These are phyloP conservation scores for Pterocles burchelli DNA, from an alignment of 2,113 vertebrate species.

Conservation along the genomic window DNA sequence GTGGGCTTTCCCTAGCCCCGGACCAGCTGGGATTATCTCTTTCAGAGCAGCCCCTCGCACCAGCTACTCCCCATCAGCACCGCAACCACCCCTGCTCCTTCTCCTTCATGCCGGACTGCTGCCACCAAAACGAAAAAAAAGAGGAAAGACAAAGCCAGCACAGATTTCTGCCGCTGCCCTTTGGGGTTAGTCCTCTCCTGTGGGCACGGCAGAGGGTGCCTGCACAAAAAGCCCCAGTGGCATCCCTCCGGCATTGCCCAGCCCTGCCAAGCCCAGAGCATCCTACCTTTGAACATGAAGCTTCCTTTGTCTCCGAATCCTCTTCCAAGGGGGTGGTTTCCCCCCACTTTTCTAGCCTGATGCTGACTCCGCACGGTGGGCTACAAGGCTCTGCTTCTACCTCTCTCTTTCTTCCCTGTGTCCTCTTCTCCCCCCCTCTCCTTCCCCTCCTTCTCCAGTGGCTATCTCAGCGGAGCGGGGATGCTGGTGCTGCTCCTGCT, in stretches of 20 bases:
- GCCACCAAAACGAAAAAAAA: neutral
- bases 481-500: constrained; percentile 72
- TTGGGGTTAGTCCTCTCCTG: neutral
- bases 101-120: constrained; percentile 6
- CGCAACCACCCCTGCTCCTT: neutral
- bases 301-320: constrained; percentile 78
- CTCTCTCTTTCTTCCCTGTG: constrained; percentile 10
- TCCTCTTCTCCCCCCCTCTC: constrained; percentile 12
- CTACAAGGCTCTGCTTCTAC: neutral
- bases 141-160: constrained; percentile 4
- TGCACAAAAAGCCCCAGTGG: neutral
- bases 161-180: neutral
- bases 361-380: neutral
- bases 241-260: neutral
- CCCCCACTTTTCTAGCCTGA: constrained; percentile 36
- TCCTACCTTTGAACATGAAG: constrained; percentile 85
- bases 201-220: neutral
- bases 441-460: constrained; percentile 53
- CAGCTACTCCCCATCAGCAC: neutral
- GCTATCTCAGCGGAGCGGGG: constrained; percentile 65
- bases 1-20: neutral
- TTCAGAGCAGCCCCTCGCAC: neutral
- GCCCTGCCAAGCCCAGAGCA: constrained; percentile 33
- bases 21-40: neutral
- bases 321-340: constrained; percentile 46